These are phyloP conservation scores for Dromius quadrimaculatus DNA, from an alignment of 2,888 invertebrate species.

Conservation along the genomic window DNA sequence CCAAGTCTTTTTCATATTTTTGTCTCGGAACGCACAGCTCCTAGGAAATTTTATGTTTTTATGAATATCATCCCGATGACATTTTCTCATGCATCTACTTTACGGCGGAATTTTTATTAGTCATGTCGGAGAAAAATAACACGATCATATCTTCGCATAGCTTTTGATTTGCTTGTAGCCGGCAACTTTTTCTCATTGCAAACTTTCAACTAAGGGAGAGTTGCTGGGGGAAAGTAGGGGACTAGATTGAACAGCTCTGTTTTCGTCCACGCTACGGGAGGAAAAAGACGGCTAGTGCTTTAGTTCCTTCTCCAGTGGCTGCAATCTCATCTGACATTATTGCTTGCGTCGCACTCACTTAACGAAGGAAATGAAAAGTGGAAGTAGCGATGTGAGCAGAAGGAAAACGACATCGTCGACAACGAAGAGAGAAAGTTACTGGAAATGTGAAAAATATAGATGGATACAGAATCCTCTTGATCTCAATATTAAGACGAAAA, in stretches of 20 bases:
- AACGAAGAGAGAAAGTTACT: too few relatives aligned
- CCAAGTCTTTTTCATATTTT: too few relatives aligned
- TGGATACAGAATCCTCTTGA: not conserved
- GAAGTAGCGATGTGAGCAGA: constrained; percentile 2
- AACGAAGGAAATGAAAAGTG: constrained; percentile 35
- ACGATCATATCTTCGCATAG: not conserved
- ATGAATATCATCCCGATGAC: too few relatives aligned
- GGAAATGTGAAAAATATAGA: too few relatives aligned
- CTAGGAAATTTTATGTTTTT: too few relatives aligned
- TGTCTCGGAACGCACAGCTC: too few relatives aligned
- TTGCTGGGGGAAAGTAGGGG: not conserved
- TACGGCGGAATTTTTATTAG: not conserved
- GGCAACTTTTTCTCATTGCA: constrained; percentile 24
- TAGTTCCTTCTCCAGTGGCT: not conserved
- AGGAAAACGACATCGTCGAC: not conserved
- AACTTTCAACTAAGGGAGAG: constrained; percentile 1
- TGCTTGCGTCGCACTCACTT: constrained; percentile 36
- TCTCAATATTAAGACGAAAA: constrained; percentile 26
- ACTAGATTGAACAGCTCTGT: constrained; percentile 27
- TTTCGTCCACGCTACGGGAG: constrained; percentile 10
- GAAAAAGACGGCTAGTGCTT: not conserved
- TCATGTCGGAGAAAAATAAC: not conserved
- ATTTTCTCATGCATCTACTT: too few relatives aligned
- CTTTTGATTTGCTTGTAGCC: constrained; percentile 30
- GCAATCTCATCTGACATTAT: constrained; percentile 42